phyloP scores from a whole-genome alignment of 2,113 vertebrate species.

The Prunella himalayana region DNA sequence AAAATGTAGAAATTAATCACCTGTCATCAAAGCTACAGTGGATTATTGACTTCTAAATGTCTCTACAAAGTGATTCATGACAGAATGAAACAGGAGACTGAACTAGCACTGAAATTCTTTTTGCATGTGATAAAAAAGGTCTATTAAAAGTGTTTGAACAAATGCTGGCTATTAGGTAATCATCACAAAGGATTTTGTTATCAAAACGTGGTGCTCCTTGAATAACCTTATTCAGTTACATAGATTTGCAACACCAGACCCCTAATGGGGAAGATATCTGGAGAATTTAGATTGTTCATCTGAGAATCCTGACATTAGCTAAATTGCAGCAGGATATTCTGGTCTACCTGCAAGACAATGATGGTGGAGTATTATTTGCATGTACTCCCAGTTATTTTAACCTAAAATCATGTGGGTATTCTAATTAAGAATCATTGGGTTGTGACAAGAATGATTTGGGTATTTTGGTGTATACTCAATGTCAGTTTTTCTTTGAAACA shows the following conservation, averaged over 20 bases:
- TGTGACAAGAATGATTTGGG: neutral
- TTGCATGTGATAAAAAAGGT: conserved; percentile 77
- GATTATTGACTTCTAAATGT: conserved; percentile 87
- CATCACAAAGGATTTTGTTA: conserved; percentile 77
- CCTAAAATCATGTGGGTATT: neutral
- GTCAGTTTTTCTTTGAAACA: neutral
- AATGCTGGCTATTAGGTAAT: conserved; percentile 79
- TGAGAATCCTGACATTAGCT: conserved; percentile 52
- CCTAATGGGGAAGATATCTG: conserved; percentile 58
- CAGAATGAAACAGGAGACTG: conserved; percentile 79
- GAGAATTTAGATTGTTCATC: conserved; percentile 62
- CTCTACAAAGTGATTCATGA: conserved; percentile 84
- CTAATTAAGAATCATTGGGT: neutral
- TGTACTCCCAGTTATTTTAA: neutral
- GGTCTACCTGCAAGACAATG: neutral
- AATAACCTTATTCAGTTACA: conserved; percentile 66
- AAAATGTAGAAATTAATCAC: conserved; percentile 87
- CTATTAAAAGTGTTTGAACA: conserved; percentile 80
- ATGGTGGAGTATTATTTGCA: neutral
- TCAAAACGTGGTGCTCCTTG: conserved; percentile 70
- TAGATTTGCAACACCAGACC: conserved; percentile 35
- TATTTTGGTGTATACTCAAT: neutral
- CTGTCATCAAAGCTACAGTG: conserved; percentile 83
- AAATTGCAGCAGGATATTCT: conserved; percentile 23
- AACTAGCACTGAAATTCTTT: conserved; percentile 77